Conservation (phyloP, 2,113 vertebrate genomes). For the Eptesicus fuscus region DNA sequence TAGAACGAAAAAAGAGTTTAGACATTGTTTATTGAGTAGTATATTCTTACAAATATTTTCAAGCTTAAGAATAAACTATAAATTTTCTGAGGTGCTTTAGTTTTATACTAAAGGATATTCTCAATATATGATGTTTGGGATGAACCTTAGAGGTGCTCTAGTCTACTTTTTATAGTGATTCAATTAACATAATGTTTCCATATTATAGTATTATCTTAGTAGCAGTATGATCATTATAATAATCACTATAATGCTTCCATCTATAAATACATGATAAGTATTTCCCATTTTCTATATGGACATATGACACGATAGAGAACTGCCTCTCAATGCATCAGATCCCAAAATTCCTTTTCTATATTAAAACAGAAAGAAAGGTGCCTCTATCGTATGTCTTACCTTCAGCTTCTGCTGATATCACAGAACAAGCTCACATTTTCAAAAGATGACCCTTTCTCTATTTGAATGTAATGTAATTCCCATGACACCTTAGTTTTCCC, state of each 20-base stretch:
- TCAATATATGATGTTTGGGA: neutral
- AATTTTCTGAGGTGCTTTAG: neutral
- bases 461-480: neutral
- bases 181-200: neutral
- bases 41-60: slow-evolving; percentile 12
- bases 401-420: neutral
- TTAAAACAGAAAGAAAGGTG: neutral
- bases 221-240: neutral
- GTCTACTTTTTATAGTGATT: neutral
- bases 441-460: neutral
- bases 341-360: neutral
- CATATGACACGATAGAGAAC: neutral
- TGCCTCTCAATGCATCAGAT: neutral
- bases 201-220: neutral
- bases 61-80: neutral
- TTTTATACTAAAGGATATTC: neutral
- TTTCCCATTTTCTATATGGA: neutral
- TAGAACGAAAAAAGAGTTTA: neutral
- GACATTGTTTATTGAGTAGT: neutral
- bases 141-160: neutral
- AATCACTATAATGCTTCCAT: neutral
- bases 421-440: neutral
- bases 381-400: neutral
- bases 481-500: neutral
- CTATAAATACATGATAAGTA: neutral